Base-by-base conservation (phyloP, 1,140 invertebrate genomes). In the Heliothis subflexa region DNA sequence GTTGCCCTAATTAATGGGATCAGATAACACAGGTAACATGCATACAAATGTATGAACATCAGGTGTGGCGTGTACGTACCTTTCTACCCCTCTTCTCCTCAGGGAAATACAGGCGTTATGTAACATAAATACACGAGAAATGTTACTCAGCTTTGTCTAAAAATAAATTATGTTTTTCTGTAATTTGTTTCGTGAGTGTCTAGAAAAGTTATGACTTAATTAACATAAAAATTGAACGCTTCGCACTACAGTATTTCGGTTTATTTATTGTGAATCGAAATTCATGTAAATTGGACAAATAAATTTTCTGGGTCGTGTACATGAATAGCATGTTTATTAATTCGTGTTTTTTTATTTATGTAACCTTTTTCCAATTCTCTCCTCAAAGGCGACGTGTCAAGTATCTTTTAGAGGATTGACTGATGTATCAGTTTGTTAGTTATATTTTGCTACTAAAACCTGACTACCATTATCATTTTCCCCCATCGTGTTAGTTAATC, bases 141-240 rank as follows among this genome's bases (percentile, higher is more conserved):
- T 64, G 40, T 64, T 16, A 47, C 40, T 4, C 40, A 5, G 33
- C 16, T 40, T 40, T 64, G 14, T 21, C 16, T 64, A 64, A 64
- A 64, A 64, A 64, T 64, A 47, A 45, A 62, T 55, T 40, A 18
- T 47, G 33, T 16, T 45, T 18, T 16, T 16, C 33, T n/a, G 61
- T 66, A 66, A 68, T 68, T 68, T 68, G n/a, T 68, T 68, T 68
- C 10, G 45, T 49, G 7, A 68, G 21, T 50, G 21, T 68, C 64
- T 50, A 25, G 18, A 68, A 25, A 68, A 68, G 45, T 68, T 68
- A 68, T 68, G 64, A 68, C 64, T 68, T 68, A 50, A 68, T 68
- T 68, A 68, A n/a, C 64, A 68, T 68, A 68, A 68, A 68, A 68
- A 68, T 68, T 50, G 64, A 25, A 68, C 18, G 64, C 9, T 13